Base-by-base conservation (phyloP, 2,888 invertebrate species). In the Hyppa rectilinea region DNA sequence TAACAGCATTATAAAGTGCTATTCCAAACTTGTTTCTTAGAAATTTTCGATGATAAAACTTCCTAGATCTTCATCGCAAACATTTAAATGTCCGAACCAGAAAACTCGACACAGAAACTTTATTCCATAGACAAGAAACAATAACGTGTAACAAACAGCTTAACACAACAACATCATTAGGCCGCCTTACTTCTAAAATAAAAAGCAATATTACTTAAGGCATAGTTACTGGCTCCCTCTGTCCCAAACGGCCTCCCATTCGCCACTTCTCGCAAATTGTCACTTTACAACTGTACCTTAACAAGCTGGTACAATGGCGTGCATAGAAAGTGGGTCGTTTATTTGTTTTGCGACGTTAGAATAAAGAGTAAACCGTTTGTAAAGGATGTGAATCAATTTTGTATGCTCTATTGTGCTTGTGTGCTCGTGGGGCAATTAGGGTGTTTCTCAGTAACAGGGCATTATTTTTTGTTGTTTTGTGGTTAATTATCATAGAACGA, bases 241-340 rank as follows among this genome's bases (percentile, higher is more conserved):
- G 66, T 81, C 52, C 77, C 56, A 58, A 66, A 66, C 59, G 43
- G 50, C 56, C 75, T 58, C 62, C 71, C 64, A 71, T 81, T 83
- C 58, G 68, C 67, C 71, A 67, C 75, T 84, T 71, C 64, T 72
- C 66, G 50, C 75, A 84, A 84, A 84, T 85, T 85, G 85, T 80
- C 84, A 81, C 82, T 85, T 75, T 75, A 74, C 75, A 55, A 71
- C 79, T 60, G 66, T 73, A 74, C 77, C 75, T 75, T 81, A 84
- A 84, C 84, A 84, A 82, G 77, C 66, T 20, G 5, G 40, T 85
- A 84, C 86, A 85, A 64, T 84, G 75, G 52, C 64, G 71, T 64
- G 63, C 80, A 84, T 62, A 74, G 66, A 74, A 73, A 78, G 31
- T 58, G 62, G 66, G 38, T 61, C 61, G 40, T 43, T 66, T 79